Conservation (phyloP, 1,140 invertebrate species). For the Trichogramma pretiosum region DNA sequence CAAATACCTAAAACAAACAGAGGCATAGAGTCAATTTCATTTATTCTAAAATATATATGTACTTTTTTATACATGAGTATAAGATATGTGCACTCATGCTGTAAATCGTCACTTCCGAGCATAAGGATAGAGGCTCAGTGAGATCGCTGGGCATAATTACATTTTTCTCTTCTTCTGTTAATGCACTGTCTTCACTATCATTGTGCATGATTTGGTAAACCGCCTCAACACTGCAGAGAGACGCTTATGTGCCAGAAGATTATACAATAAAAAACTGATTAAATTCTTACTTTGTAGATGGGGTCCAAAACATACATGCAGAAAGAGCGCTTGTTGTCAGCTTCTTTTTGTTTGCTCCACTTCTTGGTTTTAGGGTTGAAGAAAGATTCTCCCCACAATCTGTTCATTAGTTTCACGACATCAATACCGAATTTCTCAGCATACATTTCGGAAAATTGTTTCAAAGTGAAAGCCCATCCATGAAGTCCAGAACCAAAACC, state of each 20-base stretch:
- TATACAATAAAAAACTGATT: slow-evolving; percentile 9
- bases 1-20: slow-evolving; percentile 64
- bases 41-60: too few species aligned
- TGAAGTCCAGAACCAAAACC: slow-evolving; percentile 99
- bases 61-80: too few species aligned
- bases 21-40: too few species aligned
- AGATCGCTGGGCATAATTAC: slow-evolving; percentile 47
- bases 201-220: slow-evolving; percentile 23
- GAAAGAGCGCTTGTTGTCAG: slow-evolving; percentile 92
- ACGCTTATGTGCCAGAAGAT: slow-evolving; percentile 47
- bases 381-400: slow-evolving; percentile 97
- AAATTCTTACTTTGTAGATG: slow-evolving; percentile 80
- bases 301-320: slow-evolving; percentile 97
- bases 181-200: slow-evolving; percentile 45
- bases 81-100: too few species aligned
- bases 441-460: slow-evolving; percentile 99
- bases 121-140: slow-evolving; percentile 60
- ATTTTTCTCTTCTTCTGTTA: slow-evolving; percentile 43
- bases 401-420: slow-evolving; percentile 93
- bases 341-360: slow-evolving; percentile 86
- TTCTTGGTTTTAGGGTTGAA: slow-evolving; percentile 97
- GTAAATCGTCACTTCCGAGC: slow-evolving; percentile 51
- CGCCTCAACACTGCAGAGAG: slow-evolving; percentile 37
- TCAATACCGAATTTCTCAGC: slow-evolving; percentile 98
- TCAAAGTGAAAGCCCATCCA: slow-evolving; percentile 99